These are phyloP conservation scores for Hydrolagus colliei DNA, from an alignment of 2,797 vertebrate species.

Conservation along the genomic window DNA sequence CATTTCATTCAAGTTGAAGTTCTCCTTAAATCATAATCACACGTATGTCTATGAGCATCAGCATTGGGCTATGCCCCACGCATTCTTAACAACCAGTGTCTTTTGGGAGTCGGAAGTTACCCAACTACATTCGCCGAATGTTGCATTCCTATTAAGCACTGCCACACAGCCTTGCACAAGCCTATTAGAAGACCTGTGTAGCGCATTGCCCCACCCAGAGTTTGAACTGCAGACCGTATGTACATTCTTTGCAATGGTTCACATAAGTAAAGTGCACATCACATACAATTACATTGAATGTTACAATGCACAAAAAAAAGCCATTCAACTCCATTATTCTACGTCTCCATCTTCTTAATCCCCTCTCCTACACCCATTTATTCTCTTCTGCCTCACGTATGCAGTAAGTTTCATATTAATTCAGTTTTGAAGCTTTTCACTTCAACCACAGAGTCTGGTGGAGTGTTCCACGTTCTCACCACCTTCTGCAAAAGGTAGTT, in stretches of 20 bases:
- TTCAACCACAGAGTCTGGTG: too few relatives aligned
- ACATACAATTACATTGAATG: too few relatives aligned
- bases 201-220: not conserved
- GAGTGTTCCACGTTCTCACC: too few relatives aligned
- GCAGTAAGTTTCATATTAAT: too few relatives aligned
- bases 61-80: not conserved
- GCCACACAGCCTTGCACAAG: not conserved
- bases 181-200: not conserved
- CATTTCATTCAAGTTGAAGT: slow-evolving; percentile 14
- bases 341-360: too few relatives aligned
- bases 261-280: not conserved
- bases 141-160: not conserved
- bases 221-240: not conserved
- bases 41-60: not conserved
- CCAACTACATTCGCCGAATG: not conserved
- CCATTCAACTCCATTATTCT: too few relatives aligned
- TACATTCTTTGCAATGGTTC: not conserved
- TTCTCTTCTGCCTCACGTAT: too few relatives aligned
- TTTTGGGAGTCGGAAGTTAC: not conserved
- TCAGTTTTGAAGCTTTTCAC: too few relatives aligned
- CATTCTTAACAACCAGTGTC: not conserved
- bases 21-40: slow-evolving; percentile 14
- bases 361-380: too few relatives aligned
- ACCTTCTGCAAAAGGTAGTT: too few relatives aligned
- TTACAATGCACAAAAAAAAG: too few relatives aligned